phyloP scores from a whole-genome alignment of 2,888 invertebrate genomes.

The Drosophila histrio region DNA sequence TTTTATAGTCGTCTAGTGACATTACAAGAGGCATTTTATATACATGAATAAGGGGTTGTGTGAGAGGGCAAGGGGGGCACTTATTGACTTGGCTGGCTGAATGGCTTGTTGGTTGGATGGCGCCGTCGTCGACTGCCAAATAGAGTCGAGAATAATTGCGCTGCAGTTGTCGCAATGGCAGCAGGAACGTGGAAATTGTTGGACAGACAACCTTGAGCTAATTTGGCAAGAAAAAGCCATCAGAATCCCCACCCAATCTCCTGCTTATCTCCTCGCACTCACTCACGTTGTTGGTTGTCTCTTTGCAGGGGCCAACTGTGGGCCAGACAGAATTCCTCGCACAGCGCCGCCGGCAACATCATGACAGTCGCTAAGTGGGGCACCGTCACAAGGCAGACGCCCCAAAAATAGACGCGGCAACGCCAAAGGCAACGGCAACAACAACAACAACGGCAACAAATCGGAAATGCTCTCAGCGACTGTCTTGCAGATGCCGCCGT shows the following conservation, averaged over 20 bases:
- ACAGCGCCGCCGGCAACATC: conserved; percentile 56
- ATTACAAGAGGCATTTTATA: conserved; percentile 65
- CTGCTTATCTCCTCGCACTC: conserved; percentile 10
- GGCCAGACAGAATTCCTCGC: conserved; percentile 74
- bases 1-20: conserved; percentile 74
- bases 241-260: background rate
- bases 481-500: conserved; percentile 75
- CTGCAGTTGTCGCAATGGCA: conserved; percentile 70
- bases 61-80: background rate
- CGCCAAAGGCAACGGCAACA: conserved; percentile 7
- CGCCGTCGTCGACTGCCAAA: conserved; percentile 66
- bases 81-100: conserved; percentile 48
- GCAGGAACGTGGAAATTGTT: conserved; percentile 49
- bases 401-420: conserved; percentile 70
- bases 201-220: conserved; percentile 77
- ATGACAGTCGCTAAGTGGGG: conserved; percentile 79
- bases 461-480: conserved; percentile 66
- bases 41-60: conserved; percentile 4
- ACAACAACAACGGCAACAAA: conserved; percentile 31
- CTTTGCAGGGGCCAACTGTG: conserved; percentile 64
- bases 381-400: conserved; percentile 78
- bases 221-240: conserved; percentile 62
- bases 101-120: conserved; percentile 35
- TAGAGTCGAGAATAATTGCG: conserved; percentile 71
- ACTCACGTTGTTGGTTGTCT: conserved; percentile 5